Base-by-base conservation (phyloP, 2,888 invertebrate genomes). In the Drymonia ruficornis region DNA sequence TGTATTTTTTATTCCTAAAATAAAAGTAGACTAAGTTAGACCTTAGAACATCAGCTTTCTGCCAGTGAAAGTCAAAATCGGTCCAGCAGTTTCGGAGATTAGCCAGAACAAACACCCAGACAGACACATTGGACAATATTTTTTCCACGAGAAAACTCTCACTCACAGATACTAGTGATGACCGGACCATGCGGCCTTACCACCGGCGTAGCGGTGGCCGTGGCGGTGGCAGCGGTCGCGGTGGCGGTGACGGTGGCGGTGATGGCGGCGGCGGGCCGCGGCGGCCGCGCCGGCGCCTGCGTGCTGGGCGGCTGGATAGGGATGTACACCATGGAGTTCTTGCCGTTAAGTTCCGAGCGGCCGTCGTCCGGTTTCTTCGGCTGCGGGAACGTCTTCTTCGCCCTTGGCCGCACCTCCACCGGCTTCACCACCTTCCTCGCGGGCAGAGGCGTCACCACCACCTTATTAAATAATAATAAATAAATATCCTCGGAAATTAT, bases 321-420 rank as follows among this genome's bases (percentile, higher is more conserved):
- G 15, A 92, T 92, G 58, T 92, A 92, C 59, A 92, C 92, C 92
- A 92, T 92, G 0, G 90, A 87, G 67, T 92, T 91, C 71, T 92
- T 91, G 18, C 85, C 80, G 50, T 85, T 89, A 55, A 91, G 60
- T 50, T 90, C 91, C 15, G 88, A 84, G 1, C 86, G 67, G 0
- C 81, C 81, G 0, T 91, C 91, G 3, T 83, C 86, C 0, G 78
- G 61, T 61, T 87, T 87, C 64, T 81, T 85, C 15, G 89, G 83
- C 61, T 85, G 86, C 0, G 91, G 90, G 62, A 91, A 91, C 1
- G 89, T 81, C 63, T 92, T 92, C 72, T 84, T 87, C 0, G 91
- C 90, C 18, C 81, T 66, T 1, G 86, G 80, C 11, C 82, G 72
- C 0, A 78, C 49, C 29, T 89, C 88, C 0, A 69, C 36, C 4